These are phyloP conservation scores for Hapalemur alaotrensis DNA, from an alignment of 2,797 vertebrate species.

Conservation along the genomic window DNA sequence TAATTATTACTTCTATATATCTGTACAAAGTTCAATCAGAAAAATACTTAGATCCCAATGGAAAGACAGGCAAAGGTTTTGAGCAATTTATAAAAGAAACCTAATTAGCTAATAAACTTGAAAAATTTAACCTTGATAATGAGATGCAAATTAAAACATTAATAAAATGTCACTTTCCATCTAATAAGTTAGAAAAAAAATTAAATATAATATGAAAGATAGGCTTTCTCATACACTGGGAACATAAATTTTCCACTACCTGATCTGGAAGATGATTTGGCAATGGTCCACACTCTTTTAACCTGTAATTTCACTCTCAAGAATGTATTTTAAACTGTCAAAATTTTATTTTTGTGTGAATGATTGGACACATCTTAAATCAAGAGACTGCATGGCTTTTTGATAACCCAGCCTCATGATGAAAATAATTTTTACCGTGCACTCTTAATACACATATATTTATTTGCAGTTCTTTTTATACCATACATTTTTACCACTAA, in stretches of 20 bases:
- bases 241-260: conserved; percentile 58
- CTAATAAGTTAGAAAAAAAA: conserved; percentile 53
- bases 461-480: neutral
- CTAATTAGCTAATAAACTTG: conserved; percentile 54
- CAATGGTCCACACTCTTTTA: conserved; percentile 47
- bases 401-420: neutral
- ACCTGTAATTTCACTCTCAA: conserved; percentile 33
- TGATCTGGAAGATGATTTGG: conserved; percentile 66
- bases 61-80: conserved; percentile 22
- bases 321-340: conserved; percentile 67
- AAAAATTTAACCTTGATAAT: conserved; percentile 57
- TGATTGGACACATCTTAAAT: conserved; percentile 60
- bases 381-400: conserved; percentile 21
- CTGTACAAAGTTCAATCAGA: neutral
- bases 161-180: conserved; percentile 56
- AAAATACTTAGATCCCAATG: neutral
- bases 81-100: conserved; percentile 40
- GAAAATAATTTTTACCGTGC: conserved; percentile 36
- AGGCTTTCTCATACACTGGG: neutral
- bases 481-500: conserved; percentile 6
- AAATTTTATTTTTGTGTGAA: conserved; percentile 66
- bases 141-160: conserved; percentile 70
- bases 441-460: neutral
- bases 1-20: neutral
- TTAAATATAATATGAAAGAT: conserved; percentile 43